These are phyloP conservation scores for Delichon dasypus DNA, from an alignment of 2,797 vertebrate species.

Conservation along the genomic window DNA sequence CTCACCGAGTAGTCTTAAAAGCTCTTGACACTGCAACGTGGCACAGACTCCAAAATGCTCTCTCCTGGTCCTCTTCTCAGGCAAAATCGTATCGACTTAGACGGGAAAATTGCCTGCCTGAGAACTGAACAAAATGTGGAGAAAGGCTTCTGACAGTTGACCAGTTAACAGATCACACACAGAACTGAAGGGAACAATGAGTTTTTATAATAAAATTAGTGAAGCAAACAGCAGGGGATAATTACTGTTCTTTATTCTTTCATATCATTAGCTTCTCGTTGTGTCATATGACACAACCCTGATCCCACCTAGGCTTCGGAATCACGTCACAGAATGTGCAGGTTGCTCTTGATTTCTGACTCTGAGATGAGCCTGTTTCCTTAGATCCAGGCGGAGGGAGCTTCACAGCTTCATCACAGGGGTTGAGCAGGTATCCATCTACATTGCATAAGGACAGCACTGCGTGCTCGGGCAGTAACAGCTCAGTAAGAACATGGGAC, in stretches of 20 bases:
- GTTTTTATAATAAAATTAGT: not conserved
- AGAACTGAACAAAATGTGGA: not conserved
- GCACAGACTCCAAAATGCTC: not conserved
- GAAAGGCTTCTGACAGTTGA: not conserved
- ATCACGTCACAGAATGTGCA: not conserved
- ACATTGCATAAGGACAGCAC: not conserved
- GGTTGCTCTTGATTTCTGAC: not conserved
- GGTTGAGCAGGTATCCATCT: not conserved
- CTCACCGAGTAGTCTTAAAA: not conserved
- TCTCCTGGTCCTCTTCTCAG: not conserved
- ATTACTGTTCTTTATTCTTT: not conserved
- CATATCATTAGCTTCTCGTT: not conserved
- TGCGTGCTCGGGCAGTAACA: not conserved
- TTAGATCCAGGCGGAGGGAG: not conserved
- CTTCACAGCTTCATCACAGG: not conserved
- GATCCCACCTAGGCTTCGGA: not conserved
- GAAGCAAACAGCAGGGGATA: not conserved
- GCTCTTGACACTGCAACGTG: rapidly evolving
- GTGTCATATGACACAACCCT: too few species aligned
- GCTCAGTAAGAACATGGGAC: not conserved
- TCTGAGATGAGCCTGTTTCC: not conserved
- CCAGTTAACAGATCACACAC: not conserved
- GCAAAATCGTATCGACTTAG: not conserved
- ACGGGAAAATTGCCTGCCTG: not conserved
- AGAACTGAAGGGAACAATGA: not conserved